Evolutionary conservation across 2,797 vertebrate genomes (phyloP).

Genomic region (Anableps anableps): DNA sequence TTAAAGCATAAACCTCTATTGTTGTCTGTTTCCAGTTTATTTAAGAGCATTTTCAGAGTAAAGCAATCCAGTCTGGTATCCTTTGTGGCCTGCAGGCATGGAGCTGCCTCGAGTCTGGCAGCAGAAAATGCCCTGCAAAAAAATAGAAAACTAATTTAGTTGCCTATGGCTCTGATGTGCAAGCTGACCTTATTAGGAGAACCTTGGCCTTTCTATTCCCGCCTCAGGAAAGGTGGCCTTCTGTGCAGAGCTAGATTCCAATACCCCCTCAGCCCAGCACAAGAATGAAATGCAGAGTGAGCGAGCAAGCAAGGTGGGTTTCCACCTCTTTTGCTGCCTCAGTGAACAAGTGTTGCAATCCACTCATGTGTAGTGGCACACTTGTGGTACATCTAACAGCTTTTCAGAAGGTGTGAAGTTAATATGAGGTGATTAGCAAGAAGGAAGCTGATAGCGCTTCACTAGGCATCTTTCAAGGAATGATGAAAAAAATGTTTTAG

Average conservation of each 20-base stretch:
- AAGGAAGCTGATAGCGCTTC: neutral
- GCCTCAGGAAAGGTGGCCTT: conserved; percentile 51
- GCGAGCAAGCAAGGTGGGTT: conserved; percentile 23
- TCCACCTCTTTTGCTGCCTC: conserved; percentile 43
- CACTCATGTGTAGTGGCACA: conserved; percentile 40
- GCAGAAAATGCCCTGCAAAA: conserved; percentile 60
- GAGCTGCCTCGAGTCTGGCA: conserved; percentile 17
- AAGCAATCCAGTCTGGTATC: conserved; percentile 27
- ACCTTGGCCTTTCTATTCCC: conserved; percentile 65
- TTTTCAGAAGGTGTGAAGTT: conserved; percentile 30
- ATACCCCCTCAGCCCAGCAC: conserved; percentile 66
- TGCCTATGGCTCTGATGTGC: conserved; percentile 72
- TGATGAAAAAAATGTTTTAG: conserved; percentile 63
- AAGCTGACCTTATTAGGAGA: conserved; percentile 81
- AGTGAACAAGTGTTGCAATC: conserved; percentile 63
- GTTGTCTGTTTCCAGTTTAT: conserved; percentile 33
- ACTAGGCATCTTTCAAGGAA: neutral
- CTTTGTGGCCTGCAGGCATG: conserved; percentile 28
- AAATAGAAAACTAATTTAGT: conserved; percentile 76
- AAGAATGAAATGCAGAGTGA: conserved; percentile 46
- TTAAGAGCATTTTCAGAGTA: conserved; percentile 37
- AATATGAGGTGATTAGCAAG: conserved; percentile 15
- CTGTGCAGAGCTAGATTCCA: conserved; percentile 65
- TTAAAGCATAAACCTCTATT: conserved; percentile 26
- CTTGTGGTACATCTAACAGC: conserved; percentile 44